A percentile compares a stretch with the other conserved stretches of the same genome.
Conservation (phyloP, 2,888 invertebrate species). For the Drosophila eohydei region DNA sequence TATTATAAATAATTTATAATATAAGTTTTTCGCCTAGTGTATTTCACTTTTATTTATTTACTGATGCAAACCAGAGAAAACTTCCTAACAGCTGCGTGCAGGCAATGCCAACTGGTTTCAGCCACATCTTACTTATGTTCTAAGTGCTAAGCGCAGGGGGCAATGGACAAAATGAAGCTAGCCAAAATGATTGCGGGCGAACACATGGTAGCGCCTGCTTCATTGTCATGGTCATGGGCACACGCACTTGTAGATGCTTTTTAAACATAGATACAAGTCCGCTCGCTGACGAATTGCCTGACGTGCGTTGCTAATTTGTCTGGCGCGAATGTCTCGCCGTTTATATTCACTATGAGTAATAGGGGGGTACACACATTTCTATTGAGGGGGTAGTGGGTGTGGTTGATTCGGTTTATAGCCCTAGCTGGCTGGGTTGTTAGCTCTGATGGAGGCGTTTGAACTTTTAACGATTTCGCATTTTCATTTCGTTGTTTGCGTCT, state of each 20-base stretch:
- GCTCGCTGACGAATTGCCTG: conserved; percentile 45
- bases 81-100: conserved; percentile 46
- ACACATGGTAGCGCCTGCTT: conserved; percentile 1
- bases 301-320: conserved; percentile 69
- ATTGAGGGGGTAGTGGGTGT: not conserved
- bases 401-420: conserved; percentile 38
- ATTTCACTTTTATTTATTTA: conserved; percentile 13
- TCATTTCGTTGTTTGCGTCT: conserved; percentile 46
- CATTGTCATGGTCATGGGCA: conserved; percentile 53
- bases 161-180: conserved; percentile 18
- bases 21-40: not conserved
- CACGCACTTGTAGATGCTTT: conserved; percentile 45
- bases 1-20: not conserved
- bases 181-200: conserved; percentile 14
- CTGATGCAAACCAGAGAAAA: conserved; percentile 53
- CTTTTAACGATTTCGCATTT: conserved; percentile 71
- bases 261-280: conserved; percentile 30
- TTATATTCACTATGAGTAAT: conserved; percentile 17
- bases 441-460: conserved; percentile 66
- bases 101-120: conserved; percentile 58
- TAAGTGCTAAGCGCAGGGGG: not conserved
- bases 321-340: conserved; percentile 33
- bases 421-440: conserved; percentile 52
- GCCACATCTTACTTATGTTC: conserved; percentile 25
- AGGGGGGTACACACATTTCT: not conserved